Evolutionary conservation across 2,888 invertebrate species (phyloP), one percentile per base, ranked within the genome.

Genomic region (Cephus pygmeus): DNA sequence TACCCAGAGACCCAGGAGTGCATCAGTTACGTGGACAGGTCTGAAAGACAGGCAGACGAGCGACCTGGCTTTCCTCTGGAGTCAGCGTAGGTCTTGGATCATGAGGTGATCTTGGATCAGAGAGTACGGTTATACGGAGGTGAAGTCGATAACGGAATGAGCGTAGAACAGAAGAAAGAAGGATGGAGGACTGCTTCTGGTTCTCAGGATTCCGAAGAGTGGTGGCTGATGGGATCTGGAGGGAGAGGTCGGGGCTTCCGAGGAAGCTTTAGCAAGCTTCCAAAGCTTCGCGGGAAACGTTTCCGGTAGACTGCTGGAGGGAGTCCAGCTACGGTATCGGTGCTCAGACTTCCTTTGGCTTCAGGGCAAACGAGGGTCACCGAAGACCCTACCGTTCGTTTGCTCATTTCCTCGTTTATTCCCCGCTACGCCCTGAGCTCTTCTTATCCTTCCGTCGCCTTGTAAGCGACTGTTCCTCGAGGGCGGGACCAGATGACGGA

Each of bases 311-410:
- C 56, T 15, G 56, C 1, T 56, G 23, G 23, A 56, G 56, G 23
- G 56, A 56, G 56, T 23, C 23, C 56, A 56, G 56, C 56, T 23
- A 23, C 71, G 30, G 85, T 87, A 87, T 86, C 86, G 85, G 85
- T 31, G 33, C 71, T 31, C 79, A 56, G 84, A 87, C 86, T 88
- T 89, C 82, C 34, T 88, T 83, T 85, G 89, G 89, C 89, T 89
- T 89, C 89, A 84, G 85, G 87, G 86, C 86, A 86, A 87, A 86
- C 87, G 87, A 88, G 88, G 88, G 87, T 88, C 87, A 86, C 84
- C 82, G 88, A 89, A 89, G 89, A 89, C 89, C 89, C 86, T 86
- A 85, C 86, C 87, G 86, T 88, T 87, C 82, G 82, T 86, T 84
- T 82, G 84, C 33, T 71, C 71, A 34, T 71, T 71, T 12, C 31